Evolutionary conservation across 2,113 vertebrate species (phyloP), one percentile per base, ranked within the genome.

Genomic region (Arenaria interpres): DNA sequence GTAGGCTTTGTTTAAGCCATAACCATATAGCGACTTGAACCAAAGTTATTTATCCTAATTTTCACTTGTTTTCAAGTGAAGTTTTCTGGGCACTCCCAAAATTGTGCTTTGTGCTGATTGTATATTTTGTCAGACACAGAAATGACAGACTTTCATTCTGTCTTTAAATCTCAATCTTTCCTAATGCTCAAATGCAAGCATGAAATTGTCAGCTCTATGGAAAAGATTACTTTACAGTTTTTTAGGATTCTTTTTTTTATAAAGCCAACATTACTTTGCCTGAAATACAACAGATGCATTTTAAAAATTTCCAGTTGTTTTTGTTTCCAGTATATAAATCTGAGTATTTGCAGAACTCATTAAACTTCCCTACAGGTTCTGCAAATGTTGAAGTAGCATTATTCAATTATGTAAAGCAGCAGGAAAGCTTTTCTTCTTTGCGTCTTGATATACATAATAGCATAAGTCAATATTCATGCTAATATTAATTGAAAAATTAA

Each of bases 361-460:
- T 88, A 64, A 78, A 75, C 71, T 67, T 93, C 87, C 89, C 75
- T 85, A 50, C 79, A 96, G 87, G 80, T 95, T 90, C 73, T 81
- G 72, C 67, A 95, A 96, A 94, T 94, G 85, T 85, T 88, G 85
- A 95, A 79, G 85, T 57, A 72, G 76, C 17, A 91, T 88, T 93
- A 90, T 89, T 95, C 78, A 96, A 95, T 96, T 97, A 97, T 76
- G 88, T 63, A 93, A 96, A 96, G 45, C 81, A 95, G 81, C 69
- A 88, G 90, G 72, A 95, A 87, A 88, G 82, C 73, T 93, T 92
- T 88, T 94, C 87, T 88, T 81, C 84, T 62, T 78, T 91, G 78
- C 51, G 28, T 53, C 89, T 94, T 81, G 63, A 84, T 89, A 85
- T 28, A 41, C 71, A 57, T 94, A 94, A 94, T 91, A 96, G 54